Evolutionary conservation across 2,797 vertebrate species (phyloP), one percentile per base, ranked within the genome.

Genomic region (Sebastes minor): DNA sequence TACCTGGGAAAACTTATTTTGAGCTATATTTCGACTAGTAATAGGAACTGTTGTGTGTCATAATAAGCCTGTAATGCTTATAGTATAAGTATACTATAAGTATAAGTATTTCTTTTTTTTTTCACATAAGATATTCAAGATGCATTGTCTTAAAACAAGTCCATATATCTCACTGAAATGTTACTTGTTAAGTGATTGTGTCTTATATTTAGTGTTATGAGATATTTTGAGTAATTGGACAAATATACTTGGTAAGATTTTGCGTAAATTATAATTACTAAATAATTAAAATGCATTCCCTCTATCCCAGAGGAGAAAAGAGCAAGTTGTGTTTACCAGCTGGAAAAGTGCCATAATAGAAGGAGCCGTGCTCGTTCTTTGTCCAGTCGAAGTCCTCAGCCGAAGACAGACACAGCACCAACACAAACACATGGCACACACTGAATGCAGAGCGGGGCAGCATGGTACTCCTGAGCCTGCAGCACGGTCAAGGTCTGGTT

Each of bases 331-430:
- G 18, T 69, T 67, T 71, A 99, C 98, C 97, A 86, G 94, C 89
- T 89, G 98, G 98, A 90, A 99, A 99, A 86, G 94, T 96, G 95
- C 97, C 97, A 35, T 98, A 98, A 96, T 97, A 97, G 97, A 99
- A 99, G 94, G 97, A 96, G 89, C 96, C 87, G 14, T 95, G 95
- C 16, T 97, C 89, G 89, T 96, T 97, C 94, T 97, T 97, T 95
- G 97, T 96, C 95, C 96, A 96, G 74, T 95, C 93, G 92, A 96
- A 97, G 75, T 96, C 96, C 94, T 96, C 91, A 89, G 95, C 91
- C 86, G 92, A 84, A 82, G 94, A 95, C 92, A 96, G 92, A 93
- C 88, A 89, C 88, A 92, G 79, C 93, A 94, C 85, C 88, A 96
- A 89, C 95, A 95, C 59, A 60, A 98, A 92, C 92, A 95, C 89